Evolutionary conservation across 1,140 invertebrate genomes (phyloP), one percentile per base, ranked within the genome.

Genomic region (Drosophila prosaltans): DNA sequence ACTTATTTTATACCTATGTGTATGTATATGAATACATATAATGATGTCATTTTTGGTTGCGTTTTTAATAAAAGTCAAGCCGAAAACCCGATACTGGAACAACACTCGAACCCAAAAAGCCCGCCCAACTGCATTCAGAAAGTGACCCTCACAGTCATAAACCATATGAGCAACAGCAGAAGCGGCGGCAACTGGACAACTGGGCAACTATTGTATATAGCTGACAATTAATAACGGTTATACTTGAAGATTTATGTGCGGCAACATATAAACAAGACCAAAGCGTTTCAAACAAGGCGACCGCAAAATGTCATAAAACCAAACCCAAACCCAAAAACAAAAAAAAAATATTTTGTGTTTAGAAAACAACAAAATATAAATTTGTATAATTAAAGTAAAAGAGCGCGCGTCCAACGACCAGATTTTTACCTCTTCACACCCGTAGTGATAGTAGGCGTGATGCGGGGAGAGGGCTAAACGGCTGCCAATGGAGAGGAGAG

Each of bases 351-450:
- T 57, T 26, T 39, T 68, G 21, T 62, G 40, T 41, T 62, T 39
- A 45, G 57, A 69, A 81, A 69, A 78, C 48, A 76, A 70, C 62
- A 68, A 59, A 21, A 68, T 54, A 72, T 79, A 51, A 69, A 88
- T 83, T 88, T 77, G 80, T 82, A 77, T 86, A 88, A 88, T 86
- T 86, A 80, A 69, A 68, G 68, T 66, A 81, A 67, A 73, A 65
- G 79, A 86, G 63, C 66, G 58, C 64, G 61, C 61, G 65, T 70
- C 66, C 64, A 67, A 51, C 63, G 72, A 63, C 32, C 41, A 63
- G 26, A 30, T 32, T 48, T 60, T 21, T 24, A 28, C 32, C 21
- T 39, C 58, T 74, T 74, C 72, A 74, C 71, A 74, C 71, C 71
- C 71, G 39, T 74, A 39, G 66, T 51, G 73, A 48, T 65, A 54